Conservation (phyloP, 2,113 vertebrate species). For the Microtus ochrogaster region DNA sequence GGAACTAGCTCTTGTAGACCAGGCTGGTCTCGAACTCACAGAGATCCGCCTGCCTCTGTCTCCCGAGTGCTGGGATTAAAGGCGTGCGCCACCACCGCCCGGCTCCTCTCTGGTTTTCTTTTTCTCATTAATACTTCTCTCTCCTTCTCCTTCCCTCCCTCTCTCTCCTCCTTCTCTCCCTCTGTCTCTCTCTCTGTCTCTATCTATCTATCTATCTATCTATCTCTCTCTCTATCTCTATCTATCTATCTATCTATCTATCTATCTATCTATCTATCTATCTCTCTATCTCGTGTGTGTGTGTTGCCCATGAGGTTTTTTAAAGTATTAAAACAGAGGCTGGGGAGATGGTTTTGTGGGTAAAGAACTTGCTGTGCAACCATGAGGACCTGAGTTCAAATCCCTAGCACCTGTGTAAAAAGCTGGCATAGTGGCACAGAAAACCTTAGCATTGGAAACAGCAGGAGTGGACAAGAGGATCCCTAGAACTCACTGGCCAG, state of each 20-base stretch:
- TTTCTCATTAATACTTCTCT: not conserved
- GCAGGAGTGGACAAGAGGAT: not conserved
- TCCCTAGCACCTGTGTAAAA: not conserved
- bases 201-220: too few species aligned
- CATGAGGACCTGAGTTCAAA: not conserved
- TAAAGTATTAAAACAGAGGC: not conserved
- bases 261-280: not conserved
- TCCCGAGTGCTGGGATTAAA: too few species aligned
- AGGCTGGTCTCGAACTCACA: too few species aligned
- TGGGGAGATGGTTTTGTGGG: not conserved
- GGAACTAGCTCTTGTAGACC: too few species aligned
- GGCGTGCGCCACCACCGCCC: too few species aligned
- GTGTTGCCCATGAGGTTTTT: not conserved
- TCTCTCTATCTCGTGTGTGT: not conserved
- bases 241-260: too few species aligned
- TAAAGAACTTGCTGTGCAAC: not conserved
- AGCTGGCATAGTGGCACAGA: not conserved
- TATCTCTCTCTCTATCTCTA: accelerated
- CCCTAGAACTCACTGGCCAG: not conserved
- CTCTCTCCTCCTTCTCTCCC: too few species aligned
- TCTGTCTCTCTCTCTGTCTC: not conserved
- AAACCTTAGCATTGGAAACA: not conserved
- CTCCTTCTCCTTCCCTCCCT: not conserved
- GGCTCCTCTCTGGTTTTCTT: not conserved
- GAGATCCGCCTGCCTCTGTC: too few species aligned